Conservation (phyloP, 2,113 vertebrate species). For the Electrona antarctica region DNA sequence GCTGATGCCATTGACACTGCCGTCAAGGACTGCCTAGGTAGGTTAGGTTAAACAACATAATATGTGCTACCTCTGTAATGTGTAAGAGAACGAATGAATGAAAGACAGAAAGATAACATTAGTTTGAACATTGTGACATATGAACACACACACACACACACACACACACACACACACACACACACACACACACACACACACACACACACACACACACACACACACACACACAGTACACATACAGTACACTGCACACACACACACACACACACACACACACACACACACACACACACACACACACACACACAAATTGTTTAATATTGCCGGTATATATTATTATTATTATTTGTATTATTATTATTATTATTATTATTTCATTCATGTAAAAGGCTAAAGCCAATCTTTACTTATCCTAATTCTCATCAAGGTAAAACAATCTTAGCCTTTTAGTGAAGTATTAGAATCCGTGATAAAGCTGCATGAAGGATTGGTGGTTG, state of each 20-base stretch:
- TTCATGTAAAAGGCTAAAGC: background rate
- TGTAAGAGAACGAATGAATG: background rate
- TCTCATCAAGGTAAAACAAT: no score
- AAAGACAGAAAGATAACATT: background rate
- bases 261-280: background rate
- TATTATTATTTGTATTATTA: background rate
- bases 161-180: conserved; percentile 6
- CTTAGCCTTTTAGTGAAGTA: no score
- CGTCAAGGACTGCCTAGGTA: conserved; percentile 96
- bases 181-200: conserved; percentile 21
- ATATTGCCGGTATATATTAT: no score
- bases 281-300: background rate
- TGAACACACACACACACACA: background rate
- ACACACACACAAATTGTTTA: no score
- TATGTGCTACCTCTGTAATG: background rate
- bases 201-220: conserved; percentile 11
- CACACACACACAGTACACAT: background rate
- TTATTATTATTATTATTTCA: background rate
- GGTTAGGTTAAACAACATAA: background rate
- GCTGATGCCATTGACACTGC: conserved; percentile 91
- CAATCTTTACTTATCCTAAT: no score
- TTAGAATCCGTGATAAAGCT: no score
- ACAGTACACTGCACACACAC: background rate
- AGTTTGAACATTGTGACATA: background rate
- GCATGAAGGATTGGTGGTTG: no score